Conservation (phyloP, 2,888 invertebrate genomes). For the Agrochola lychnidis region DNA sequence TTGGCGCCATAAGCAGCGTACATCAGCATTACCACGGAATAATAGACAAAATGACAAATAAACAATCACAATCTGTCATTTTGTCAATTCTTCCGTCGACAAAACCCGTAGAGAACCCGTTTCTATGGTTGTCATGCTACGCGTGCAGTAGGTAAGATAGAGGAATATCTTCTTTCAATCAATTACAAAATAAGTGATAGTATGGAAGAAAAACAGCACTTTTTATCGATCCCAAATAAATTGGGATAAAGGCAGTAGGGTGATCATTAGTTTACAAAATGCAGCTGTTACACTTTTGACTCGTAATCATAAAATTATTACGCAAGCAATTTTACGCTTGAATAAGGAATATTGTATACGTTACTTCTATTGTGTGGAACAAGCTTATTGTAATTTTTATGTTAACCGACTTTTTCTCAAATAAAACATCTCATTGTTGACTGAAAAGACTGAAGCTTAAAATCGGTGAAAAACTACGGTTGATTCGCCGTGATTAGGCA, state of each 20-base stretch:
- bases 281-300: background rate
- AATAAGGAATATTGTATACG: background rate
- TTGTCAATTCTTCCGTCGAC: too few species aligned
- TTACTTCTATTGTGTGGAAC: conserved; percentile 1
- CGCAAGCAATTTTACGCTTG: background rate
- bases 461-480: background rate
- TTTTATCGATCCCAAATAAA: background rate
- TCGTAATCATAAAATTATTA: background rate
- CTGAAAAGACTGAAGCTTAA: background rate
- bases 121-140: too few species aligned
- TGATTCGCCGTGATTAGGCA: background rate
- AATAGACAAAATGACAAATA: too few species aligned
- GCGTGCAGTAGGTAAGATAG: too few species aligned
- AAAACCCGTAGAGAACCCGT: too few species aligned
- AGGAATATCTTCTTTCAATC: background rate
- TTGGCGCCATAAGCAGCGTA: too few species aligned
- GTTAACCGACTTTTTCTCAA: background rate
- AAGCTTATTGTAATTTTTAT: conserved; percentile 1
- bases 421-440: conserved; percentile 4
- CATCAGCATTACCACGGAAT: too few species aligned
- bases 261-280: background rate
- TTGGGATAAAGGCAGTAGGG: background rate
- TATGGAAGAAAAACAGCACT: background rate
- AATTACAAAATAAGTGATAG: background rate
- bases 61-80: too few species aligned